Base-by-base conservation (phyloP, 2,113 vertebrate genomes). In the Columba janthina region DNA sequence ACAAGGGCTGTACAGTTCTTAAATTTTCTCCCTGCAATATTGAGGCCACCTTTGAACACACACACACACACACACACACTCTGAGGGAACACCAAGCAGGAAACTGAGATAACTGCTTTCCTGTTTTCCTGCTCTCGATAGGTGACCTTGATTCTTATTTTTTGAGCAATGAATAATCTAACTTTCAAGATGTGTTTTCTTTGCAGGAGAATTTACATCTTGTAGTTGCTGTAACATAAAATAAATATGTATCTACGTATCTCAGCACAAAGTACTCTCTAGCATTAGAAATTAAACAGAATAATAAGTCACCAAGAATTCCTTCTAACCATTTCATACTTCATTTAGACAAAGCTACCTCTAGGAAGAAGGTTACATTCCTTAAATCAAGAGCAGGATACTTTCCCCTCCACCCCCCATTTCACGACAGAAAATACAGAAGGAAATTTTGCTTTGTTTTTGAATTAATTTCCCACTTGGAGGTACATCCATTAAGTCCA, bases 61-160 rank as follows among this genome's bases (percentile, higher is more conserved):
- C 2, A 3, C 16, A 42, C 0, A 1, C 40, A 14, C 42, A 65
- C 38, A 3, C 16, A 42, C 0, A 1, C 40, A 14, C n/a, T 34
- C 66, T 56, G 26, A 58, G 31, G 54, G 26, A 85, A 81, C 21
- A 31, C 44, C 34, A 69, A 29, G 40, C 25, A 74, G 61, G 56
- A 83, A 86, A 86, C 20, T 20, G 31, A 56, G 44, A 18, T 46
- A 46, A 46, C 44, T 19, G 44, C 44, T 46, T 46, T 46, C 44
- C 44, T 44, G 40, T 46, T 86, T 78, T 89, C 29, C 61, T 50
- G 66, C 40, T 70, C 66, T 75, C 4, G 1, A 18, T 1, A 50
- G 22, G 61, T 26, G 18, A 71, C 22, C 53, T 71, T 17, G n/a
- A 66, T 50, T 46, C 31, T 15, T 51, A 26, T 11, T 34, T 73